Evolutionary conservation across 1,140 invertebrate species (phyloP), one percentile per base, ranked within the genome.

Genomic region (Cardiocondyla obscurior): DNA sequence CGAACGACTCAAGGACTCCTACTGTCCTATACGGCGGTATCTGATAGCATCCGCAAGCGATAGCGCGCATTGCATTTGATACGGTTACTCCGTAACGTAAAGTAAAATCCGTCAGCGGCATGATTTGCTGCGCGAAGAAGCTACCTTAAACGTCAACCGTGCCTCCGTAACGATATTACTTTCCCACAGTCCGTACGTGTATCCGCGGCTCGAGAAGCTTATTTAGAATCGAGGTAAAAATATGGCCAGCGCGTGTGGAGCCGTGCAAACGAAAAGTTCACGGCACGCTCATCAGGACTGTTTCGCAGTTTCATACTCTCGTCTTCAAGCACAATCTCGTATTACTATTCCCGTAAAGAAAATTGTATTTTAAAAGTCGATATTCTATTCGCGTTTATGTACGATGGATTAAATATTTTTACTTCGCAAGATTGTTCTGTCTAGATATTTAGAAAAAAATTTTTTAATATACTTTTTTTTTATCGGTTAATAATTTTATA

Each of bases 1-100:
- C 19, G 69, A 25, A 64, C 70, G 22, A 30, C 12, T 86, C 88
- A 90, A 91, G 88, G 87, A 90, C 87, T 83, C 53, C 84, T 81
- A 85, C 83, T 79, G 76, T 86, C 70, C 84, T 69, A 46, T 49
- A 55, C 79, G 14, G 10, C 62, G 51, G 49, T 83, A 53, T 36
- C 7, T 55, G 49, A 81, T 82, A 62, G 30, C 36, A 74, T 82
- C 25, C 22, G 60, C 12, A 60, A 30, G 16, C 42, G 28, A 60
- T 49, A 79, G 25, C 70, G 22, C 36, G 33, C n/a, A 19, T 19
- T 44, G 3, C 19, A 76, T 82, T 51, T n/a, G 25, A 73, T 72
- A 46, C 12, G 57, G 30, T 25, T n/a, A n/a, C n/a, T n/a, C n/a
- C n/a, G n/a, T n/a, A n/a, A 51, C 14, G 30, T 28, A 30, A 22